These are phyloP conservation scores for Python bivittatus DNA, from an alignment of 2,113 vertebrate genomes.

Conservation along the genomic window DNA sequence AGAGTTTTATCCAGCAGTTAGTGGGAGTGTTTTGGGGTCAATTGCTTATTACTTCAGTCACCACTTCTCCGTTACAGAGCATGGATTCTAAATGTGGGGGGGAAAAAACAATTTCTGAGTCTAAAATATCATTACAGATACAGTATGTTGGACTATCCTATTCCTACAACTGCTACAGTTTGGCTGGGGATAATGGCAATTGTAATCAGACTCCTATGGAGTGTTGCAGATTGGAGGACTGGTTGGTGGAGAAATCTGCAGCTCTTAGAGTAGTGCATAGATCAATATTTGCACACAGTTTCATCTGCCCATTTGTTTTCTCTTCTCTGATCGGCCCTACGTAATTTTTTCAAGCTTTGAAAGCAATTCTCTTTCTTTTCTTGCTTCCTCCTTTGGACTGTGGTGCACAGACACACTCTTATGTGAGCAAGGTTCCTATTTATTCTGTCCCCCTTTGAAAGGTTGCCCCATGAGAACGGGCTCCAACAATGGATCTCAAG, in stretches of 20 bases:
- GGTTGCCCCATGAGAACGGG: constrained; percentile 12
- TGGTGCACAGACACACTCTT: too few species aligned
- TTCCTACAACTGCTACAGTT: not conserved
- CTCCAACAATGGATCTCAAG: not conserved
- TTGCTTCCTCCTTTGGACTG: not conserved
- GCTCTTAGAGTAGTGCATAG: not conserved
- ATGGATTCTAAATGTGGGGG: too few species aligned
- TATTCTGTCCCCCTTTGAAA: not conserved
- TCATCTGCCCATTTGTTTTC: not conserved
- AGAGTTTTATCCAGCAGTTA: too few species aligned
- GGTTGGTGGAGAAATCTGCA: not conserved
- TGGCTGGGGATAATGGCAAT: not conserved
- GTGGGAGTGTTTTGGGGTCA: not conserved
- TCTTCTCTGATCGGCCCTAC: too few species aligned
- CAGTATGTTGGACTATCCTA: not conserved
- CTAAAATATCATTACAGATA: too few species aligned
- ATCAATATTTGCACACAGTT: too few species aligned
- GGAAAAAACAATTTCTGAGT: too few species aligned
- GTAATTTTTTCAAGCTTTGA: not conserved
- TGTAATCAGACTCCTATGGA: not conserved
- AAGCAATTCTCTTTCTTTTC: not conserved
- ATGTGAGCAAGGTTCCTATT: not conserved
- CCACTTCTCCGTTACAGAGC: not conserved
- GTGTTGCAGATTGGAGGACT: not conserved
- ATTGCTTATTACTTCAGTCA: not conserved